These are phyloP conservation scores for Endomychus coccineus DNA, from an alignment of 2,888 invertebrate species.

Conservation along the genomic window DNA sequence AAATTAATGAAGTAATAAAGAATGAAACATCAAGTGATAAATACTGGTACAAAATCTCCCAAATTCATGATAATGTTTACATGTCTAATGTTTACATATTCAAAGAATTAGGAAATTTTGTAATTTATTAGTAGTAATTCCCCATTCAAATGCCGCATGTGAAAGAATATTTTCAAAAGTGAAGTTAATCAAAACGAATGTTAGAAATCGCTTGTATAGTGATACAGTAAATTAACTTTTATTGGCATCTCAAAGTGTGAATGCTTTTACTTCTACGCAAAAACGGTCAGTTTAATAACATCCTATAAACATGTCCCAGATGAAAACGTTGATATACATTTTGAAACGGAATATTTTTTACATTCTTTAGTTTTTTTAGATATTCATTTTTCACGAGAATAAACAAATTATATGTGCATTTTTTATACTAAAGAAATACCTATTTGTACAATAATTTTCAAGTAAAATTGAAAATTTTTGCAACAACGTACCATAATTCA, in stretches of 20 bases:
- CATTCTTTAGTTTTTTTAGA: too few species aligned
- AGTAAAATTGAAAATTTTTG: too few species aligned
- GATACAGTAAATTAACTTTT: constrained; percentile 2
- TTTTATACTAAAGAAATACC: too few species aligned
- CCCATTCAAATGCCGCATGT: constrained; percentile 23
- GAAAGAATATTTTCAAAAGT: constrained; percentile 20
- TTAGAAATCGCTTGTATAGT: too few species aligned
- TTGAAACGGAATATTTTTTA: constrained; percentile 7
- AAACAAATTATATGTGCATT: too few species aligned
- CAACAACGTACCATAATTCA: too few species aligned
- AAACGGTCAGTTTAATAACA: constrained; percentile 3
- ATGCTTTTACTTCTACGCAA: constrained; percentile 1
- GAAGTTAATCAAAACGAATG: constrained; percentile 21
- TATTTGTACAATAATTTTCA: too few species aligned
- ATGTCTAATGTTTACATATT: constrained; percentile 3
- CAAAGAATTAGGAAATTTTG: constrained; percentile 5
- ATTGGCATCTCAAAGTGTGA: constrained; percentile 1
- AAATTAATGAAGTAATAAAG: too few species aligned
- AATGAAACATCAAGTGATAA: too few species aligned
- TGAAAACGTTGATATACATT: constrained; percentile 8
- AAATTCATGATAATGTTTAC: constrained; percentile 7
- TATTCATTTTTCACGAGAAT: too few species aligned
- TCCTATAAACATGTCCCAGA: constrained; percentile 9
- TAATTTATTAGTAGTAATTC: constrained; percentile 15
- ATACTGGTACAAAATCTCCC: constrained; percentile 7